Conservation (phyloP, 30 jellyfish, hydroid and myxozoan species). For the Hydractinia symbiolongicarpus region DNA sequence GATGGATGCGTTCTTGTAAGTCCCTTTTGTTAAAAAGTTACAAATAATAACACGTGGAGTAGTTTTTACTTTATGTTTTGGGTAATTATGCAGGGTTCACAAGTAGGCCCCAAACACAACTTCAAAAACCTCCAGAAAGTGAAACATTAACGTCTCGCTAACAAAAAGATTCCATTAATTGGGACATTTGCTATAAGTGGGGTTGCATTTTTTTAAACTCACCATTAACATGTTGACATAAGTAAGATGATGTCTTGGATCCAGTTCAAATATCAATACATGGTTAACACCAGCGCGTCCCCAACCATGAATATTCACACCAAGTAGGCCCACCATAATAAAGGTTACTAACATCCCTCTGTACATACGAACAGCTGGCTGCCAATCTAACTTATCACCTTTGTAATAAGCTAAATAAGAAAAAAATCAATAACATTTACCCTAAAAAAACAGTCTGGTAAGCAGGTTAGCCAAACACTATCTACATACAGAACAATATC, state of each 20-base stretch:
- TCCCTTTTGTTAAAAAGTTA: too few relatives aligned
- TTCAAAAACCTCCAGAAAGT: too few relatives aligned
- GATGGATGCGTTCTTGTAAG: too few relatives aligned
- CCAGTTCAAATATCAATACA: conserved; percentile 81
- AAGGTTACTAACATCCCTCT: conserved; percentile 76
- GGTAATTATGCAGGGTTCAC: too few relatives aligned
- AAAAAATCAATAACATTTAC: background rate
- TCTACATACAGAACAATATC: too few relatives aligned
- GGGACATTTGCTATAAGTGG: background rate
- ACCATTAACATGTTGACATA: conserved; percentile 75
- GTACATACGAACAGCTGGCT: conserved; percentile 95
- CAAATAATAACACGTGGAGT: too few relatives aligned
- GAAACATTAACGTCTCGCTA: too few relatives aligned
- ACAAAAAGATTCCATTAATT: too few relatives aligned
- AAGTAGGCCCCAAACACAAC: too few relatives aligned
- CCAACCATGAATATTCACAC: conserved; percentile 94
- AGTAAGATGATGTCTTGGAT: conserved; percentile 91
- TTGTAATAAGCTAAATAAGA: conserved; percentile 26
- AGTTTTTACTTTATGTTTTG: too few relatives aligned
- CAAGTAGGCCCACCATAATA: conserved; percentile 76
- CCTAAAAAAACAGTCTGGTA: background rate
- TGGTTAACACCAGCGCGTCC: conserved; percentile 97
- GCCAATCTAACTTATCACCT: conserved; percentile 60
- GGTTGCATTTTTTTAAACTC: background rate
- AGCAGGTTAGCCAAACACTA: background rate